Conservation (phyloP, 2,888 invertebrate species). For the Acanthopleura granulata region DNA sequence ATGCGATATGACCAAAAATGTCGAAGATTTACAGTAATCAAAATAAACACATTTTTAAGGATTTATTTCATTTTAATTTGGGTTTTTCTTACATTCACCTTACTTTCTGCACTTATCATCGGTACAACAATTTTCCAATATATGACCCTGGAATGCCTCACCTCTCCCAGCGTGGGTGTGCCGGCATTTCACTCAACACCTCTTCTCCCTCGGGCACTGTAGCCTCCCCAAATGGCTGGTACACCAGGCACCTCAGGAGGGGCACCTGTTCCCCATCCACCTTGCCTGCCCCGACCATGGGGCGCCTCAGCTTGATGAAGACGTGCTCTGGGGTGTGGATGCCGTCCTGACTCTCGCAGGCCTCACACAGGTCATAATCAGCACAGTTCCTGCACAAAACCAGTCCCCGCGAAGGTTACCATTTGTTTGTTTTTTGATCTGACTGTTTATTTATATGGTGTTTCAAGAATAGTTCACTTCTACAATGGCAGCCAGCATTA, state of each 20-base stretch:
- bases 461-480: no score
- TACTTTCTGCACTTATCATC: no score
- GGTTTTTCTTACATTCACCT: no score
- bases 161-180: constrained; percentile 12
- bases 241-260: constrained; percentile 34
- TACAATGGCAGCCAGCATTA: neutral
- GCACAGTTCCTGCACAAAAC: constrained; percentile 67
- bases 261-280: constrained; percentile 39
- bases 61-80: no score
- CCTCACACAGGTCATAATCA: constrained; percentile 68
- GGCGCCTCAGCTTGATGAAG: constrained; percentile 64
- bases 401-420: no score
- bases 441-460: no score
- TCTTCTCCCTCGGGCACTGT: neutral
- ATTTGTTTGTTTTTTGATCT: no score
- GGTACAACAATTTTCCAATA: no score
- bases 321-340: constrained; percentile 63
- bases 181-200: neutral
- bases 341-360: constrained; percentile 58
- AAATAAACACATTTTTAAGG: no score
- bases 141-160: no score
- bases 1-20: no score
- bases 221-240: neutral
- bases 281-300: constrained; percentile 41
- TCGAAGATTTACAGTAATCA: no score